A percentile compares a stretch with the other conserved stretches of the same genome.
Evolutionary conservation across 2,888 invertebrate species (phyloP).

Genomic region (Lymantria dispar): DNA sequence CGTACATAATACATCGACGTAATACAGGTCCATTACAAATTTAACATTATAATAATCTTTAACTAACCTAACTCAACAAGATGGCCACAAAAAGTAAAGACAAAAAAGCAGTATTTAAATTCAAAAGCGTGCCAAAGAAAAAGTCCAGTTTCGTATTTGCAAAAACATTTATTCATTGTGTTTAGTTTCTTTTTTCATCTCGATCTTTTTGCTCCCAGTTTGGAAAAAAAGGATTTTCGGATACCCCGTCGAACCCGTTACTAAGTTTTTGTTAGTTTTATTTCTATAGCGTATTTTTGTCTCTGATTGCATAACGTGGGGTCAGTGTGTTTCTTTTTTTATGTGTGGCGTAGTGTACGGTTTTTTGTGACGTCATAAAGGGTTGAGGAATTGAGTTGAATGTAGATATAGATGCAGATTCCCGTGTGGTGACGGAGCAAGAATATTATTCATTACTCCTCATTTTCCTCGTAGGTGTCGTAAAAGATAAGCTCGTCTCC

Average conservation of each 20-base stretch:
- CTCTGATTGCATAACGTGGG: not conserved
- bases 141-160: conserved; percentile 67
- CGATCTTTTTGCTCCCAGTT: conserved; percentile 68
- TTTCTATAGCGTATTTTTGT: conserved; percentile 6
- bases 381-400: not conserved
- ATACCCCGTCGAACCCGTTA: conserved; percentile 65
- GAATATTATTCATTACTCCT: too few relatives aligned
- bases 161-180: conserved; percentile 72
- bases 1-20: not conserved
- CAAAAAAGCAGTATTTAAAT: conserved; percentile 65
- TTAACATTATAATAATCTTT: conserved; percentile 29
- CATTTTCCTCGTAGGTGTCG: too few relatives aligned
- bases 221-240: conserved; percentile 50
- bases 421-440: too few relatives aligned
- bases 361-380: conserved; percentile 1
- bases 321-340: not conserved
- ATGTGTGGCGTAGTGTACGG: not conserved
- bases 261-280: conserved; percentile 54
- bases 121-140: conserved; percentile 75
- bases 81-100: conserved; percentile 43
- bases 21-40: not conserved
- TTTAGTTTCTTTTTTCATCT: conserved; percentile 48
- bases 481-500: too few relatives aligned
- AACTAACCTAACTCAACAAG: conserved; percentile 57
- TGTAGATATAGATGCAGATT: not conserved